A percentile compares a stretch with the other conserved stretches of the same genome.
Conservation (phyloP, 2,113 vertebrate genomes). For the Anolis sagrei region DNA sequence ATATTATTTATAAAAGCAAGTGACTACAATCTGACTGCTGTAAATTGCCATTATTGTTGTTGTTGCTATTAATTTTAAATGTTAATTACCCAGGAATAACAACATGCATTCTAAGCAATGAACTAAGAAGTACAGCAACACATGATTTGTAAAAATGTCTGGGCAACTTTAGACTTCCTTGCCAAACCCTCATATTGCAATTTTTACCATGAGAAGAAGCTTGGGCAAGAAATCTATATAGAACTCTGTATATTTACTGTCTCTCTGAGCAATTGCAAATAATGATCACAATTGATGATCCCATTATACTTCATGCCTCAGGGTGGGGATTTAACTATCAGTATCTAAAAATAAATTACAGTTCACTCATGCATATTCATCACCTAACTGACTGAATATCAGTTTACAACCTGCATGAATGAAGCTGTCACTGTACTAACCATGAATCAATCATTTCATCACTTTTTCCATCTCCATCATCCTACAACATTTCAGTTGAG, state of each 20-base stretch:
- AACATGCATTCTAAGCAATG: not conserved
- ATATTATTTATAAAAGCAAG: not conserved
- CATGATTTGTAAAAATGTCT: not conserved
- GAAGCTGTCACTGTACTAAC: not conserved
- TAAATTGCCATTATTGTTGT: not conserved
- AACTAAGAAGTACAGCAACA: not conserved
- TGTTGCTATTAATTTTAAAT: no score
- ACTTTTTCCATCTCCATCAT: not conserved
- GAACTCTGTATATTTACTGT: no score
- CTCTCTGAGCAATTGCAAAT: no score
- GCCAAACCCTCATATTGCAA: no score
- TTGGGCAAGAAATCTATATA: not conserved
- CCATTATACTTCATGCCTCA: not conserved
- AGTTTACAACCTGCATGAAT: not conserved
- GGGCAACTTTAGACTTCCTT: not conserved
- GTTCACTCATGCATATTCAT: not conserved
- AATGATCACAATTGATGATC: not conserved
- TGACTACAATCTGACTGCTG: not conserved
- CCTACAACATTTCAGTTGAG: not conserved
- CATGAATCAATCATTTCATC: not conserved
- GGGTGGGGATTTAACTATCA: not conserved
- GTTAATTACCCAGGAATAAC: not conserved
- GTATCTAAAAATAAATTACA: not conserved
- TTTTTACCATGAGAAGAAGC: not conserved
- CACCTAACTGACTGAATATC: not conserved